These are phyloP conservation scores for Alosa sapidissima DNA, from an alignment of 2,797 vertebrate species.

Conservation along the genomic window DNA sequence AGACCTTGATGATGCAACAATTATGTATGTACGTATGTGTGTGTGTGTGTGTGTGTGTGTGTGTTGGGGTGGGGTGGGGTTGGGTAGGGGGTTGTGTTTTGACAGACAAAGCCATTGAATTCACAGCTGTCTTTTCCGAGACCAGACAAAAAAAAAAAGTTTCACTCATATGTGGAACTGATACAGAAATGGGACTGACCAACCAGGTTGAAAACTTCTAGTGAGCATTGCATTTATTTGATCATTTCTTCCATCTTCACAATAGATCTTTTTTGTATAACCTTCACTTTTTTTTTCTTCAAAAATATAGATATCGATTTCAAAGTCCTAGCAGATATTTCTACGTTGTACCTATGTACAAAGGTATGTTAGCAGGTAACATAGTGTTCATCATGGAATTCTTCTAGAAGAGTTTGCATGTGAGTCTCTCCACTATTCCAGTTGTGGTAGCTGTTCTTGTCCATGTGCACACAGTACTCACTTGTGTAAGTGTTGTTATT, in stretches of 20 bases:
- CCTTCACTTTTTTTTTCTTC: constrained; percentile 10
- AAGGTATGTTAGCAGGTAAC: neutral
- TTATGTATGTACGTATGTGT: neutral
- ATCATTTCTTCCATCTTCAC: constrained; percentile 1
- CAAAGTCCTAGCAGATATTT: constrained; percentile 10
- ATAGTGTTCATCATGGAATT: constrained; percentile 5
- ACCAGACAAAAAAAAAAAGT: neutral
- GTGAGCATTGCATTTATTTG: constrained; percentile 12
- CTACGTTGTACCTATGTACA: constrained; percentile 9
- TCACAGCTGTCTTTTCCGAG: neutral
- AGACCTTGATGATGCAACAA: neutral
- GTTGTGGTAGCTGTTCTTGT: neutral
- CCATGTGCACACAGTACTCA: neutral
- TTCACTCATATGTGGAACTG: neutral
- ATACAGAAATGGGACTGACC: neutral
- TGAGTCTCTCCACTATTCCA: neutral
- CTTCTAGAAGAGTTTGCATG: neutral
- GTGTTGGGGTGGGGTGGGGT: neutral
- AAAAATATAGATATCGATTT: constrained; percentile 7
- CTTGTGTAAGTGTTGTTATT: neutral
- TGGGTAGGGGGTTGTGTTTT: neutral
- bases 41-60: neutral
- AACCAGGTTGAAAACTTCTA: neutral
- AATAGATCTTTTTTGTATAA: neutral
- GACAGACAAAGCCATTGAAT: neutral